phyloP scores from a whole-genome alignment of 1,140 invertebrate genomes.

The Lysiphlebus fabarum region DNA sequence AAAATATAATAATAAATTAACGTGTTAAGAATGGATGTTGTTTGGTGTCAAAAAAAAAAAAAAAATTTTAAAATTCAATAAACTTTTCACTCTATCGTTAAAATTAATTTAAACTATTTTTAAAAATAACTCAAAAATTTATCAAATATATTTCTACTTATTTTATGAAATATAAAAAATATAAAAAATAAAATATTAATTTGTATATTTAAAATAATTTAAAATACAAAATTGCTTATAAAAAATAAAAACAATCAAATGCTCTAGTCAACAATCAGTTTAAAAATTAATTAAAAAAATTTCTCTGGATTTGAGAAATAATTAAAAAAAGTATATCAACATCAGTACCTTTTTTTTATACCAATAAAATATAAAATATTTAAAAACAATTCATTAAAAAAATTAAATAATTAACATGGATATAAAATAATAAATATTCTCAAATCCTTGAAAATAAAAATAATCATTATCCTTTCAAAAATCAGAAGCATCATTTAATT shows the following conservation, averaged over 20 bases:
- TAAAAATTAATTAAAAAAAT: no score
- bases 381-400: no score
- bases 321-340: no score
- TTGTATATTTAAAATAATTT: constrained; percentile 25
- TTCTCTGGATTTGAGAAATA: no score
- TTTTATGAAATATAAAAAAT: constrained; percentile 14
- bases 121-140: constrained; percentile 7
- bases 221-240: constrained; percentile 35
- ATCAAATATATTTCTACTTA: constrained; percentile 9
- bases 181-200: constrained; percentile 12
- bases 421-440: no score
- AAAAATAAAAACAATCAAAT: constrained; percentile 52
- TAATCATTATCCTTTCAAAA: no score
- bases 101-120: neutral
- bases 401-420: no score
- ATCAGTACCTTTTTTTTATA: no score
- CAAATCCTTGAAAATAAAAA: no score
- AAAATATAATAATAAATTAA: no score
- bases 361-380: no score
- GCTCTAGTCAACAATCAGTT: neutral
- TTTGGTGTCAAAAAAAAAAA: neutral
- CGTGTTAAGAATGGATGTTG: neutral
- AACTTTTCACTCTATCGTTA: constrained; percentile 1
- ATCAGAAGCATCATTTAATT: no score
- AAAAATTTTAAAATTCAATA: constrained; percentile 7